Evolutionary conservation across 2,797 vertebrate genomes (phyloP).

Genomic region (Chromis chromis): DNA sequence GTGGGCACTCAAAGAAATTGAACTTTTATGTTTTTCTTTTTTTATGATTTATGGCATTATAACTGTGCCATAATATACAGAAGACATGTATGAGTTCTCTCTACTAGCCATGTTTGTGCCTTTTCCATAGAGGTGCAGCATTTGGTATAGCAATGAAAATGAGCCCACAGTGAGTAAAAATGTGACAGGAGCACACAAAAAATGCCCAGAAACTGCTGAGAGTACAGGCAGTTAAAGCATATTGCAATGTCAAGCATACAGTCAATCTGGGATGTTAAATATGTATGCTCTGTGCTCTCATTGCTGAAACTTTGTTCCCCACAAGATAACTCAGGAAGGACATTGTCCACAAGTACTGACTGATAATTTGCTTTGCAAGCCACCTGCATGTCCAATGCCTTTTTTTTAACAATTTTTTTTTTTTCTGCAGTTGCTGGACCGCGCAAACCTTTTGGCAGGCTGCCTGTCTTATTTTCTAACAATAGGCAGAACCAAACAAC

Average conservation of each 20-base stretch:
- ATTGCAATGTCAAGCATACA: slow-evolving; percentile 20
- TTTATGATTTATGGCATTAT: too few relatives aligned
- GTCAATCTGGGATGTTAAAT: slow-evolving; percentile 15
- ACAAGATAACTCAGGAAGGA: slow-evolving; percentile 33
- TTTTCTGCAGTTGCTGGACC: neutral
- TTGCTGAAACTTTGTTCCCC: slow-evolving; percentile 27
- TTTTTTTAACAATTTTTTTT: slow-evolving; percentile 12
- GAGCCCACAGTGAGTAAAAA: too few relatives aligned
- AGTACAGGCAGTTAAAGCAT: neutral
- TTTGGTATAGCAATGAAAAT: too few relatives aligned
- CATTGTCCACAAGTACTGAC: slow-evolving; percentile 35
- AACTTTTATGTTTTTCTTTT: too few relatives aligned
- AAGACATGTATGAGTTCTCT: too few relatives aligned
- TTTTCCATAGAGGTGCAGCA: too few relatives aligned
- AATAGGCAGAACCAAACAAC: slow-evolving; percentile 14
- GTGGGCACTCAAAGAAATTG: too few relatives aligned
- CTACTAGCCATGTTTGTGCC: too few relatives aligned
- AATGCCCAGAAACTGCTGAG: too few relatives aligned
- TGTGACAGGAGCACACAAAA: too few relatives aligned
- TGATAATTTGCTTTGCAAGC: slow-evolving; percentile 34
- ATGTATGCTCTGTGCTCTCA: slow-evolving; percentile 29
- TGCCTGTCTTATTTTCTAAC: slow-evolving; percentile 13
- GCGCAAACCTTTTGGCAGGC: neutral
- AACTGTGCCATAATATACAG: too few relatives aligned
- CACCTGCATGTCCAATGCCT: slow-evolving; percentile 20